Percentiles rank a stretch among this genome's conserved stretches.
Conservation (phyloP, 1,140 invertebrate genomes). For the Colletes gigas region DNA sequence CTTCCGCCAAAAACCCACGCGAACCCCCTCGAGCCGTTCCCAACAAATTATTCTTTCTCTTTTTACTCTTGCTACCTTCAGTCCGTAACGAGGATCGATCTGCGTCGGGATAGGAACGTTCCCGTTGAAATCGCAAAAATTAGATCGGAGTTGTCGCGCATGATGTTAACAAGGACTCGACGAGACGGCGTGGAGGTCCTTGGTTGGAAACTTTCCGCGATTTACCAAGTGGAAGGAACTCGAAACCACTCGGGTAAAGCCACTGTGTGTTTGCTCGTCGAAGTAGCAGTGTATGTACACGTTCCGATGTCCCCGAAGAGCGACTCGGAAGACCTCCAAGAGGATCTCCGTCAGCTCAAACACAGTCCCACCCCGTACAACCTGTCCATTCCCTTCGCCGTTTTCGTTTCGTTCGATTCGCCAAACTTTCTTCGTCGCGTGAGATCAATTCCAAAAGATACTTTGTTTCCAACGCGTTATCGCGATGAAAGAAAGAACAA, state of each 20-base stretch:
- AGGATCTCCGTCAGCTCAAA: neutral
- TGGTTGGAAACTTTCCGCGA: constrained; percentile 5
- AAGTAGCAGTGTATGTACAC: neutral
- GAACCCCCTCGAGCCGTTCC: neutral
- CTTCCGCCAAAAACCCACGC: neutral
- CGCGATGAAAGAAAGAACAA: neutral
- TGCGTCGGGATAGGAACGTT: too few relatives aligned
- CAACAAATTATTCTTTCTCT: neutral
- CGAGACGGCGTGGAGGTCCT: too few relatives aligned
- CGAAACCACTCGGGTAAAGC: constrained; percentile 34
- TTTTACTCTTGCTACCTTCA: too few relatives aligned
- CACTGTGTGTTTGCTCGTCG: constrained; percentile 1
- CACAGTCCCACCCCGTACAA: neutral
- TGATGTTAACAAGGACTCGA: neutral
- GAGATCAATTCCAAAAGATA: too few relatives aligned
- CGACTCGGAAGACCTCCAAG: constrained; percentile 13
- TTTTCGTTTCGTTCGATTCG: neutral
- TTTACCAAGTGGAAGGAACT: constrained; percentile 29
- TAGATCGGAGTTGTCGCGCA: neutral
- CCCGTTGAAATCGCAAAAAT: neutral
- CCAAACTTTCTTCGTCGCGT: neutral
- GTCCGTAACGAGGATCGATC: too few relatives aligned
- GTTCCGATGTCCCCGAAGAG: constrained; percentile 18
- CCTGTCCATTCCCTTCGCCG: neutral
- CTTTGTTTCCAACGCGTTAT: too few relatives aligned